Base-by-base conservation (phyloP, 2,797 vertebrate genomes). In the Betta splendens region DNA sequence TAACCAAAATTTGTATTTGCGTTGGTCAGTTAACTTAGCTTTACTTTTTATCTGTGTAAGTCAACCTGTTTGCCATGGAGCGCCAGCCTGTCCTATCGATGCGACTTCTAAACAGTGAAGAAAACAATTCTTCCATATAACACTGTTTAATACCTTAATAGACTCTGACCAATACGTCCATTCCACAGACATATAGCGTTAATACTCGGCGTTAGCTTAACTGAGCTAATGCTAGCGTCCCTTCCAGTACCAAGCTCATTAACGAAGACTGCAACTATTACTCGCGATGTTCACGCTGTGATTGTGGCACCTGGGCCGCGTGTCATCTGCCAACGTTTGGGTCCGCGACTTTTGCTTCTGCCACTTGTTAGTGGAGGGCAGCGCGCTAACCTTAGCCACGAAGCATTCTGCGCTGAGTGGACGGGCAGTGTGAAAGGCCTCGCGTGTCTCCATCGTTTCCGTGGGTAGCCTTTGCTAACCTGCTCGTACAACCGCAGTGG, bases 381-480 rank as follows among this genome's bases (percentile, higher is more conserved):
- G 5, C 31, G 18, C 29, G 45, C 20, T 10, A 20, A n/a, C 15
- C 16, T 22, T 50, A 45, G 38, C 20, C 11, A 25, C 9, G 5
- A 7, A 32, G 15, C 55, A 5, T 3, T 20, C 11, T 31, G 17
- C 23, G 15, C 9, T 7, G 5, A 21, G 12, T 4, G 13, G 12
- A 11, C 25, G 3, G 31, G n/a, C 2, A 55, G 23, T 9, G 23
- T 2, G 18, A 22, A 45, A 71, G 86, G 80, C 84, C 83, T 74
- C 12, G 0, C 38, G 64, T 55, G 50, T 48, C 63, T 44, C 21
- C 29, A 2, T 43, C 26, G 51, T 37, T 56, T 59, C 44, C 29
- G 2, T 25, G 35, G 75, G 64, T 76, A 79, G 59, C 55, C 16
- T 45, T 9, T 44, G 74, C 72, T 83, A 81, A 69, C 83, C 31